These are phyloP conservation scores for Pseudomyrmex flavicornis DNA, from an alignment of 1,140 invertebrate genomes.

Conservation along the genomic window DNA sequence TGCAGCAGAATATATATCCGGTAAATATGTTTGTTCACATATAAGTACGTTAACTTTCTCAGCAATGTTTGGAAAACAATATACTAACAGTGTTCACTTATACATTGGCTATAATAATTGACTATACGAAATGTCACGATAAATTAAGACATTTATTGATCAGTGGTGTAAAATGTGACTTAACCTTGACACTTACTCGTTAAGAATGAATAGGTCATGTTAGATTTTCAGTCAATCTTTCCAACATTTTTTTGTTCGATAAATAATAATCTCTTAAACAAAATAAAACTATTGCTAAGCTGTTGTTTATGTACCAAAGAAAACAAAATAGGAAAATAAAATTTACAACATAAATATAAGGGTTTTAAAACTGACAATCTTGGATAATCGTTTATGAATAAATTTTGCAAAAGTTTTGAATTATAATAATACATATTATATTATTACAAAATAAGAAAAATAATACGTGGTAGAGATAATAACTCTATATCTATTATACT, in stretches of 20 bases:
- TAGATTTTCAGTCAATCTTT: background rate
- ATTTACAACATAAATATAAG: background rate
- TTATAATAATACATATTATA: background rate
- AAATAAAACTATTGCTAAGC: too few species aligned
- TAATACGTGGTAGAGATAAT: too few species aligned
- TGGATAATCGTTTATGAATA: background rate
- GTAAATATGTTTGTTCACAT: constrained; percentile 62
- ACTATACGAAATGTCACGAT: background rate
- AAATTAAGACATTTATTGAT: constrained; percentile 76
- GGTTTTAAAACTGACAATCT: background rate
- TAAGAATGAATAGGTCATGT: background rate
- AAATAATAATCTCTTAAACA: background rate
- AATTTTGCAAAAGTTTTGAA: background rate
- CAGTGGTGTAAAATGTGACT: constrained; percentile 77
- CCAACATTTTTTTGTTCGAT: background rate
- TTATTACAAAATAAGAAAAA: too few species aligned
- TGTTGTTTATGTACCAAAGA: background rate
- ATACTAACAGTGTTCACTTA: background rate
- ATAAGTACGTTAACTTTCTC: background rate
- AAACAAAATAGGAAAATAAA: background rate
- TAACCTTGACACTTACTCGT: constrained; percentile 78
- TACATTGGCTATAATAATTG: background rate
- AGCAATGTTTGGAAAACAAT: background rate
- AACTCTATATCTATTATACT: too few species aligned
- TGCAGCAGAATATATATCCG: constrained; percentile 81